Evolutionary conservation across 2,888 invertebrate species (phyloP).

Genomic region (Stenolophus ochropezus): DNA sequence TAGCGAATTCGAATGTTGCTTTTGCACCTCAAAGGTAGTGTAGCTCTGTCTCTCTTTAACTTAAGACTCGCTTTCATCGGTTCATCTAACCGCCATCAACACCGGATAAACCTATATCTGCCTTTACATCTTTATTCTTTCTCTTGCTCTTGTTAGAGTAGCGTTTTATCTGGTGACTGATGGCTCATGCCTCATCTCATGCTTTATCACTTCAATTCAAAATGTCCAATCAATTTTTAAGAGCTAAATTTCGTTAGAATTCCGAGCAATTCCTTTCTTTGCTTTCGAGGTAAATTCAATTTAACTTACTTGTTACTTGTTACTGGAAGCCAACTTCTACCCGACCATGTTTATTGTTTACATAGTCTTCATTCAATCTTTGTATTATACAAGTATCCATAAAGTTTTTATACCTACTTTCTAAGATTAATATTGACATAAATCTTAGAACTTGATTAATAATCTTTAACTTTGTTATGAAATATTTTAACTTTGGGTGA

Average conservation of each 20-base stretch:
- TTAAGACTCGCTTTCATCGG: conserved; percentile 57
- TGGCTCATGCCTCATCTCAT: conserved; percentile 43
- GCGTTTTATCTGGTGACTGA: conserved; percentile 43
- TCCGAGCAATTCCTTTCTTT: conserved; percentile 27
- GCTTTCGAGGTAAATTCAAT: conserved; percentile 40
- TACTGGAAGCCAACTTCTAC: conserved; percentile 39
- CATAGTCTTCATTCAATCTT: background rate
- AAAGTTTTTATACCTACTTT: background rate
- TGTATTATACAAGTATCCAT: background rate
- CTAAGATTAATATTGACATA: no score
- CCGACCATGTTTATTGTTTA: no score
- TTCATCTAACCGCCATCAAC: conserved; percentile 39
- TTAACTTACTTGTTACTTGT: conserved; percentile 35
- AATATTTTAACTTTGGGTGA: no score
- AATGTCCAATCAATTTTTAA: conserved; percentile 34
- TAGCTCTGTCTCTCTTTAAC: conserved; percentile 66
- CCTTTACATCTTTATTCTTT: background rate
- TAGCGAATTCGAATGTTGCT: conserved; percentile 97
- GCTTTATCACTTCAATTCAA: conserved; percentile 42
- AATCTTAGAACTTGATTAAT: no score
- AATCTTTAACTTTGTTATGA: no score
- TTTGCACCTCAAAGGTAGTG: conserved; percentile 95
- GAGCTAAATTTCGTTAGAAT: conserved; percentile 22
- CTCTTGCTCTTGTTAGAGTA: background rate
- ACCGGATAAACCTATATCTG: conserved; percentile 13